Evolutionary conservation across 2,113 vertebrate species (phyloP).

Genomic region (Tupaia tana): DNA sequence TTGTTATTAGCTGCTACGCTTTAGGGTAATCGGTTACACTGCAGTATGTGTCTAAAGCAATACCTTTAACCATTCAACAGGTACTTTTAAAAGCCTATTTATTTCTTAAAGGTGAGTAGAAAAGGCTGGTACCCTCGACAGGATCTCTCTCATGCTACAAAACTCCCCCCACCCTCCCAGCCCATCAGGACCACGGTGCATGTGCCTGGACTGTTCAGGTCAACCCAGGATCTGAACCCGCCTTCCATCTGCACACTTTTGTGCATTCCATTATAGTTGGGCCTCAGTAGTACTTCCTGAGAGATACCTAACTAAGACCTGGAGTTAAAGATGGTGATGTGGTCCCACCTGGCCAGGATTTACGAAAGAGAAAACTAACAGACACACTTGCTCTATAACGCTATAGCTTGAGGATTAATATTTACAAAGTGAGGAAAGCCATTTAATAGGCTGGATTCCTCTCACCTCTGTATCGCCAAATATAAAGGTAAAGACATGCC

Average conservation of each 20-base stretch:
- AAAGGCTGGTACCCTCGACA: too few species aligned
- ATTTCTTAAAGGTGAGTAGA: too few species aligned
- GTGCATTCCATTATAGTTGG: too few species aligned
- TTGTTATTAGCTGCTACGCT: background rate
- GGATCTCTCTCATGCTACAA: too few species aligned
- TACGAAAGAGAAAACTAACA: background rate
- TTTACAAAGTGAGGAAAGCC: background rate
- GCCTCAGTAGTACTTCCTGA: background rate
- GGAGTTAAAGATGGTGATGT: background rate
- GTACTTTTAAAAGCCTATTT: background rate
- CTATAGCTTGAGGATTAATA: background rate
- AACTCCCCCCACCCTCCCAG: too few species aligned
- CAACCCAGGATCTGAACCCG: too few species aligned
- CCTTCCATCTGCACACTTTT: too few species aligned
- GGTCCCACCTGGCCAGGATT: background rate
- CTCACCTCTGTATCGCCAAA: background rate
- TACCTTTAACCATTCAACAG: background rate
- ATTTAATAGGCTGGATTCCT: background rate
- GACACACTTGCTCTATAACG: background rate
- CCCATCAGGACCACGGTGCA: too few species aligned
- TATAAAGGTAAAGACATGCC: accelerated
- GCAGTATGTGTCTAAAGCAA: too few species aligned
- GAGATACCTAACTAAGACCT: background rate
- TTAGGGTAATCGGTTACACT: background rate
- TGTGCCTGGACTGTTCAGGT: too few species aligned